These are phyloP conservation scores for Malachius bipustulatus DNA, from an alignment of 2,888 invertebrate genomes.

Conservation along the genomic window DNA sequence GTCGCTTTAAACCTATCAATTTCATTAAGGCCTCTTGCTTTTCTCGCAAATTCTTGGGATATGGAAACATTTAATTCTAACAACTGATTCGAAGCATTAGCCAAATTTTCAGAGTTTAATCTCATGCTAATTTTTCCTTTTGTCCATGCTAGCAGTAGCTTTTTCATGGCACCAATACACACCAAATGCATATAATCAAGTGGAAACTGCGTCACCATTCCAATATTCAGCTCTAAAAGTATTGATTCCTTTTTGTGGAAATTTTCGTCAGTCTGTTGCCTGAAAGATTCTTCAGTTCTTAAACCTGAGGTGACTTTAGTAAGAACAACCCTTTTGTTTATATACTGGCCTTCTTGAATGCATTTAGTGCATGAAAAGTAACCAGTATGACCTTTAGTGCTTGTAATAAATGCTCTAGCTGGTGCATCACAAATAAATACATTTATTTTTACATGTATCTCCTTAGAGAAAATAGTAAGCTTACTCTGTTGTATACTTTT, in stretches of 20 bases:
- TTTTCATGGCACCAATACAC: slow-evolving; percentile 18
- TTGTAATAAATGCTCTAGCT: slow-evolving; percentile 18
- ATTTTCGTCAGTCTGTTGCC: slow-evolving; percentile 14
- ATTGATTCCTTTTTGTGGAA: slow-evolving; percentile 18
- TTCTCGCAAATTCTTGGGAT: slow-evolving; percentile 13
- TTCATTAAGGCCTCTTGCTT: slow-evolving; percentile 12
- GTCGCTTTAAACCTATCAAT: slow-evolving; percentile 10
- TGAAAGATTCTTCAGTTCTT: slow-evolving; percentile 18
- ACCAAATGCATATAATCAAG: slow-evolving; percentile 19
- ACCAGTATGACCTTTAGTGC: slow-evolving; percentile 18
- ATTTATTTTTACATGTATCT: slow-evolving; percentile 12
- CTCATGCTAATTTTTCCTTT: too few relatives aligned
- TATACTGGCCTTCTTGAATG: slow-evolving; percentile 16
- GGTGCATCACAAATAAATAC: slow-evolving; percentile 21
- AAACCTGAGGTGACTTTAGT: slow-evolving; percentile 13
- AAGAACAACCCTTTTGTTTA: slow-evolving; percentile 17
- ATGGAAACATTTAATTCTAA: slow-evolving; percentile 11
- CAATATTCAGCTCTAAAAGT: slow-evolving; percentile 15
- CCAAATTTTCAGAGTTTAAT: slow-evolving; percentile 4
- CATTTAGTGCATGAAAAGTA: slow-evolving; percentile 20
- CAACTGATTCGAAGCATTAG: slow-evolving; percentile 8
- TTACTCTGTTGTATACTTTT: slow-evolving; percentile 5
- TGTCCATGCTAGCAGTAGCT: slow-evolving; percentile 13
- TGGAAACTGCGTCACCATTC: slow-evolving; percentile 18
- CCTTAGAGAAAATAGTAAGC: neutral